Percentiles rank a stretch among this genome's conserved stretches.
Evolutionary conservation across 92 coral and sea anemone species (phyloP).

Genomic region (Epizoanthus ramosus): DNA sequence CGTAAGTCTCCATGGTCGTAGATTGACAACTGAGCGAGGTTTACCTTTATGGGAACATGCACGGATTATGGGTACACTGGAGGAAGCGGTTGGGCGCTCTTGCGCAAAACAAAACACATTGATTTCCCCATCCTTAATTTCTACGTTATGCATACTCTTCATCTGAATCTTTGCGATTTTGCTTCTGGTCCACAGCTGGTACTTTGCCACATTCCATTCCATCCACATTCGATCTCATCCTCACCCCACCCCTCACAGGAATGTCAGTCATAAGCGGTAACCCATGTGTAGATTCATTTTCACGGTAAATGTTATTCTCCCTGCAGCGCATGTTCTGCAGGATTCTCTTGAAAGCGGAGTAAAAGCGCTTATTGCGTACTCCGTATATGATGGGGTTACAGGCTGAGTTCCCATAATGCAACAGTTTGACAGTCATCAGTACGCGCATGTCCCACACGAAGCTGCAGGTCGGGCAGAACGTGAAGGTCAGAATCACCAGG

Average conservation of each 20-base stretch:
- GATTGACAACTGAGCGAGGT: no score
- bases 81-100: no score
- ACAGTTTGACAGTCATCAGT: constrained; percentile 70
- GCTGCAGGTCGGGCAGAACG: constrained; percentile 61
- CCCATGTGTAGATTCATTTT: not conserved
- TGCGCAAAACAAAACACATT: not conserved
- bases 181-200: no score
- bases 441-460: constrained; percentile 73
- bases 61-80: no score
- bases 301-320: constrained; percentile 9
- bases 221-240: not conserved
- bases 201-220: not conserved
- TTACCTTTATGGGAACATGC: no score
- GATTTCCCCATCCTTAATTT: not conserved
- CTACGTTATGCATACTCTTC: not conserved
- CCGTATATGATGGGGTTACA: constrained; percentile 82
- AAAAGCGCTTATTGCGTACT: constrained; percentile 75
- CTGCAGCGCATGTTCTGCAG: constrained; percentile 59
- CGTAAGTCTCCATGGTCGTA: no score
- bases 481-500: constrained; percentile 49
- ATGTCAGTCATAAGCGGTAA: not conserved
- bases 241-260: not conserved
- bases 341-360: constrained; percentile 70
- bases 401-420: constrained; percentile 85
- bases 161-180: not conserved